Percentiles rank a stretch among this genome's conserved stretches.
These are phyloP conservation scores for Lethocerus indicus DNA, from an alignment of 1,140 invertebrate species.

Conservation along the genomic window DNA sequence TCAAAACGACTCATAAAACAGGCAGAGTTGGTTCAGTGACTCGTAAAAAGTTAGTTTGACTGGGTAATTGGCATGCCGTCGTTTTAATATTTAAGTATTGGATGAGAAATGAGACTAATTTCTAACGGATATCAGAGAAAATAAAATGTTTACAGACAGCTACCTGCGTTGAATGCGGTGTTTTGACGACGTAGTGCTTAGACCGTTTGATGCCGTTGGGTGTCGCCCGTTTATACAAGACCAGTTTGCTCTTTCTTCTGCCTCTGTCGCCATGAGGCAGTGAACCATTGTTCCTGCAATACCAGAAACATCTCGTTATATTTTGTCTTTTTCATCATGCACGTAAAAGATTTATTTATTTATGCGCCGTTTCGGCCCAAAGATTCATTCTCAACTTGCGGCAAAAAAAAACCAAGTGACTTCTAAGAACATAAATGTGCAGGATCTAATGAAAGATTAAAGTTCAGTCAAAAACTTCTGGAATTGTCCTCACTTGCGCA, in stretches of 20 bases:
- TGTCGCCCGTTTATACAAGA: constrained; percentile 62
- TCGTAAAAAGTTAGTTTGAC: too few relatives aligned
- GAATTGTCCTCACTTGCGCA: too few relatives aligned
- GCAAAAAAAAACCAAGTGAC: too few relatives aligned
- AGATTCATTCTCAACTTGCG: too few relatives aligned
- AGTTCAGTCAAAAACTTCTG: too few relatives aligned
- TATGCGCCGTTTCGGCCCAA: too few relatives aligned
- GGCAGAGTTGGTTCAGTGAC: too few relatives aligned
- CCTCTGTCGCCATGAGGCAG: constrained; percentile 83
- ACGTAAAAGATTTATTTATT: too few relatives aligned
- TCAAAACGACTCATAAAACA: too few relatives aligned
- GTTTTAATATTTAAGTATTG: neutral
- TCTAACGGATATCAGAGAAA: neutral
- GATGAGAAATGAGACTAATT: neutral
- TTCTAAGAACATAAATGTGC: too few relatives aligned
- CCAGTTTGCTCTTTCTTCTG: constrained; percentile 82
- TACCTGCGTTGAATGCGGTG: constrained; percentile 53
- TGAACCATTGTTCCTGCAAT: constrained; percentile 81
- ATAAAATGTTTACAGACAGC: constrained; percentile 5
- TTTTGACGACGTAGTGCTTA: constrained; percentile 89
- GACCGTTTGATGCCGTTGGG: constrained; percentile 89
- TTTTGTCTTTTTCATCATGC: too few relatives aligned
- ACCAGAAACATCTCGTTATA: constrained; percentile 5
- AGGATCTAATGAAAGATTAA: too few relatives aligned
- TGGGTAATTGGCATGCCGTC: neutral